Percentiles rank a stretch among this genome's conserved stretches.
Evolutionary conservation across 2,888 invertebrate species (phyloP).

Genomic region (Amorpha juglandis): DNA sequence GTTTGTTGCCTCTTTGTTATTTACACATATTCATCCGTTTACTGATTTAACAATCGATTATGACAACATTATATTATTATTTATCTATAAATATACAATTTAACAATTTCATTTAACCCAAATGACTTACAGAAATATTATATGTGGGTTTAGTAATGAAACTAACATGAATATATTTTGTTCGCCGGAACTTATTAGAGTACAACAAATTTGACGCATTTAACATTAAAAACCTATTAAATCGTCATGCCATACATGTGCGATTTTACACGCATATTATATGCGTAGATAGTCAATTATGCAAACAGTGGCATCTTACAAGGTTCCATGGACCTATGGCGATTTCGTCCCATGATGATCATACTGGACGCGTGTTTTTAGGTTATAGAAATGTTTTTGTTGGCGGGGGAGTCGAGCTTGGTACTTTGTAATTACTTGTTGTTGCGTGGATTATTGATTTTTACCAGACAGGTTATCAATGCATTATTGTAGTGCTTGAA

Average conservation of each 20-base stretch:
- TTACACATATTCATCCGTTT: background rate
- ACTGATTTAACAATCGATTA: no score
- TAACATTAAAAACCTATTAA: no score
- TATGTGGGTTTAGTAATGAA: no score
- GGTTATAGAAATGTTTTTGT: slow-evolving; percentile 19
- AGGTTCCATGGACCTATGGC: background rate
- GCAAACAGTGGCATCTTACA: background rate
- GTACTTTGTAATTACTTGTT: background rate
- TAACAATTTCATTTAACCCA: background rate
- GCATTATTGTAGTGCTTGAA: no score
- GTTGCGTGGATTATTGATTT: background rate
- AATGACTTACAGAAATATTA: no score
- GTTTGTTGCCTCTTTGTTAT: slow-evolving; percentile 3
- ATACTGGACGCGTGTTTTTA: slow-evolving; percentile 6
- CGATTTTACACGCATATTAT: background rate
- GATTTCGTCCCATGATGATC: background rate
- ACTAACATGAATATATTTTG: no score
- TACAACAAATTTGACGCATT: no score
- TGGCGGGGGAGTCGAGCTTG: background rate
- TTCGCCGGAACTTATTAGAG: no score
- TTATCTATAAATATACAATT: no score
- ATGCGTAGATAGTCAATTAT: background rate
- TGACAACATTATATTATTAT: no score
- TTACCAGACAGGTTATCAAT: background rate
- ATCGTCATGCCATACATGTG: background rate